Conservation (phyloP, 2,888 invertebrate species). For the Corythucha ciliata region DNA sequence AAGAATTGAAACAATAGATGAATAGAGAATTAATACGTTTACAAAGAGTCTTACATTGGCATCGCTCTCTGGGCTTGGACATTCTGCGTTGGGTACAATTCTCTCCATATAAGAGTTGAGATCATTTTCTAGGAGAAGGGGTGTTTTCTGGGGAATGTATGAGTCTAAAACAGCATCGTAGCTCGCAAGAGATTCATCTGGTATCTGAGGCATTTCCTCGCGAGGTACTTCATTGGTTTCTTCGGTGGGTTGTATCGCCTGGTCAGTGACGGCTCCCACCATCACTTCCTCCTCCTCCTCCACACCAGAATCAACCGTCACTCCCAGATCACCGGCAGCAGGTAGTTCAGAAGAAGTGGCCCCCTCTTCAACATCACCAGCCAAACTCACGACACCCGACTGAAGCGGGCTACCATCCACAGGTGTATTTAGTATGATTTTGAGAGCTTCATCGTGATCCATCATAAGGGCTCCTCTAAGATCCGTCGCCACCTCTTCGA, state of each 20-base stretch:
- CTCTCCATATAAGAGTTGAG: neutral
- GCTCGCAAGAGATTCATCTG: constrained; percentile 3
- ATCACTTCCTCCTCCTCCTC: no score
- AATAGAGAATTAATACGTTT: neutral
- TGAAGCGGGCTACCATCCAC: constrained; percentile 29
- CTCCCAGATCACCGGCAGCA: neutral
- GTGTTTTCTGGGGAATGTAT: neutral
- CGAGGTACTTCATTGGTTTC: neutral
- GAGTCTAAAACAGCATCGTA: constrained; percentile 6
- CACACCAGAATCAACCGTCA: neutral
- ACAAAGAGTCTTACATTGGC: neutral
- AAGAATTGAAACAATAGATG: neutral
- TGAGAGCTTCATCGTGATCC: constrained; percentile 62
- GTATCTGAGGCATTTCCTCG: neutral
- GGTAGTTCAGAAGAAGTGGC: neutral
- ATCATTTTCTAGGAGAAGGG: constrained; percentile 2
- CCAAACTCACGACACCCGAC: neutral
- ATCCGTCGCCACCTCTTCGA: neutral
- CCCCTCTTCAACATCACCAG: neutral
- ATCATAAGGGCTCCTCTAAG: neutral
- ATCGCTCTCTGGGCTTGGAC: constrained; percentile 1
- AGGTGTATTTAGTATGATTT: constrained; percentile 50
- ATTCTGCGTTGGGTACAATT: neutral
- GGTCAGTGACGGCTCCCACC: neutral
- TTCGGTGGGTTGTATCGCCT: neutral